Evolutionary conservation across 2,888 invertebrate genomes (phyloP).

Genomic region (Thera obeliscata): DNA sequence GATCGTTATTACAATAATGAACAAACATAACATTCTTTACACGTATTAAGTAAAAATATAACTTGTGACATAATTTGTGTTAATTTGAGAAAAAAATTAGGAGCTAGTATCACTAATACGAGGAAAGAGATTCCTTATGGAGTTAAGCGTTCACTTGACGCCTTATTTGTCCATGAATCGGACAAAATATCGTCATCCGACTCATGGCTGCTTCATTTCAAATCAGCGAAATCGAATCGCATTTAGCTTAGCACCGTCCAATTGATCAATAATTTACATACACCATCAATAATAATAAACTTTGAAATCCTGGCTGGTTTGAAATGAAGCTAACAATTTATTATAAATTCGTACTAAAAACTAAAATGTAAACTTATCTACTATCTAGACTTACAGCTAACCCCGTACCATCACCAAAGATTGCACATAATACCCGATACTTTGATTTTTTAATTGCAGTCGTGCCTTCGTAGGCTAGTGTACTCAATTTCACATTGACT

Average conservation of each 20-base stretch:
- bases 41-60: conserved; percentile 72
- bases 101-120: conserved; percentile 84
- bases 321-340: conserved; percentile 75
- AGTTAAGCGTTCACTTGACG: conserved; percentile 57
- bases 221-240: conserved; percentile 64
- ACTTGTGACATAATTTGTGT: conserved; percentile 83
- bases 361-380: conserved; percentile 64
- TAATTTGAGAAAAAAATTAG: conserved; percentile 79
- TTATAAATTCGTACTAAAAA: conserved; percentile 57
- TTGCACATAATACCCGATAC: conserved; percentile 94
- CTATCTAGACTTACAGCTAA: conserved; percentile 66
- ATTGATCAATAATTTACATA: conserved; percentile 39
- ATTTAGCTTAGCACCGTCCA: conserved; percentile 76
- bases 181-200: conserved; percentile 81
- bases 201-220: conserved; percentile 78
- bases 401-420: conserved; percentile 89
- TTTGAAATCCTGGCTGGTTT: conserved; percentile 66
- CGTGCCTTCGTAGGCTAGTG: conserved; percentile 72
- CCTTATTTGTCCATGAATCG: conserved; percentile 67
- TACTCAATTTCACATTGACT: conserved; percentile 68
- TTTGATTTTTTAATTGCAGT: conserved; percentile 85
- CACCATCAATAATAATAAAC: conserved; percentile 47
- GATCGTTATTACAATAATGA: conserved; percentile 76
- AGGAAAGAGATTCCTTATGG: conserved; percentile 80
- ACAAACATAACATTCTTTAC: conserved; percentile 80